These are phyloP conservation scores for Serranus cabrilla DNA, from an alignment of 2,797 vertebrate genomes.

Conservation along the genomic window DNA sequence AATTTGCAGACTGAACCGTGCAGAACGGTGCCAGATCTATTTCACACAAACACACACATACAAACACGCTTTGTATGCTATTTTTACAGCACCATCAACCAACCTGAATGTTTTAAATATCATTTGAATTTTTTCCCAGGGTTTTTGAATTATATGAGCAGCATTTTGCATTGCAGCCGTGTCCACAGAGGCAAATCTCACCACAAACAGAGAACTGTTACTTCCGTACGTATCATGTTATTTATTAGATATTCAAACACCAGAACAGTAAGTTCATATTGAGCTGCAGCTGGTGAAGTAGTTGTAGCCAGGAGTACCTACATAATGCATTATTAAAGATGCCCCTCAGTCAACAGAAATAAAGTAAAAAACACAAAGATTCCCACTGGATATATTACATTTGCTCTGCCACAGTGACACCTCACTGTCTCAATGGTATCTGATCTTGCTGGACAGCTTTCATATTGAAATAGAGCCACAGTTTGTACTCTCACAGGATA, in stretches of 20 bases:
- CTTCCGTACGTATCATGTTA: not conserved
- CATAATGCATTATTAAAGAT: not conserved
- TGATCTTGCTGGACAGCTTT: not conserved
- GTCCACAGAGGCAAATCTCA: not conserved
- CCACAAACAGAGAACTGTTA: not conserved
- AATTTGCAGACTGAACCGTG: conserved; percentile 13
- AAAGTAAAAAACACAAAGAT: not conserved
- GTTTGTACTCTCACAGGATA: conserved; percentile 2
- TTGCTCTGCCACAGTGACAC: not conserved
- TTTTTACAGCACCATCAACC: not conserved
- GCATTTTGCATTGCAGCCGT: not conserved
- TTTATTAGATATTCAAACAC: conserved; percentile 10
- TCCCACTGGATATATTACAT: not conserved
- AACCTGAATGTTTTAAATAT: conserved; percentile 38
- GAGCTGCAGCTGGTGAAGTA: not conserved
- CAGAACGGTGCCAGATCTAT: not conserved
- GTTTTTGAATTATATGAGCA: conserved; percentile 10
- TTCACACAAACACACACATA: conserved; percentile 15
- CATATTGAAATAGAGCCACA: not conserved
- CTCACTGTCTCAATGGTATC: not conserved
- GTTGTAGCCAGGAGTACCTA: not conserved
- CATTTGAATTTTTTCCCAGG: conserved; percentile 47
- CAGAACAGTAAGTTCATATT: not conserved
- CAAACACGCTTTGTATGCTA: not conserved
- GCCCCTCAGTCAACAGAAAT: not conserved